Base-by-base conservation (phyloP, 2,797 vertebrate species). In the Triplophysa bombifrons region DNA sequence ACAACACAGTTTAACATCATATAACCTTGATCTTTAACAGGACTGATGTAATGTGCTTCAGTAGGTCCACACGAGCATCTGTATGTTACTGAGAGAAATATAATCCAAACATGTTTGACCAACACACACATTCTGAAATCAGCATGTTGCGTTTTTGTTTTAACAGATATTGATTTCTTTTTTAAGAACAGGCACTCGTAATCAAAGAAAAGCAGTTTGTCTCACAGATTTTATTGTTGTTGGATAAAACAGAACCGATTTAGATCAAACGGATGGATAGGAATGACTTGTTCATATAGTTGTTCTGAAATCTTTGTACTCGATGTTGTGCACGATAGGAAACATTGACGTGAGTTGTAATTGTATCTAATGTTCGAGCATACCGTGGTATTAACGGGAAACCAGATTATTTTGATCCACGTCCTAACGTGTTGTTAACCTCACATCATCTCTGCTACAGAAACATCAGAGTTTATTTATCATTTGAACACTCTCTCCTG, bases 381-480 rank as follows among this genome's bases (percentile, higher is more conserved):
- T 38, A 51, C 53, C 14, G 66, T 60, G 76, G 84, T 83, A 86
- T 73, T 0, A 86, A 86, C 84, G 84, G 53, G 80, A 86, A 89
- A 82, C 85, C 84, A 86, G 84, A 86, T 84, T 76, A 83, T 88
- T 91, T 92, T 87, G 88, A 90, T 90, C 88, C 83, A 89, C 85
- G 85, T 74, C 84, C 86, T 89, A 89, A 91, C 90, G 85, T 85
- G 71, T 83, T 80, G 79, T 65, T 88, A 86, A 88, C 86, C 85
- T 66, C 48, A 78, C 67, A 48, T 68, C 84, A 82, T 86, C 83
- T 80, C 80, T 84, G 80, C 80, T 84, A 56, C 53, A 46, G 34
- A 65, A 25, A 41, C 81, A 83, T 90, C 85, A 55, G 67, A 80
- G 65, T 74, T 68, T 85, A 69, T 87, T 82, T 20, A 60, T 74